Base-by-base conservation (phyloP, 2,797 vertebrate genomes). In the Dendrocincla tyrannina region DNA sequence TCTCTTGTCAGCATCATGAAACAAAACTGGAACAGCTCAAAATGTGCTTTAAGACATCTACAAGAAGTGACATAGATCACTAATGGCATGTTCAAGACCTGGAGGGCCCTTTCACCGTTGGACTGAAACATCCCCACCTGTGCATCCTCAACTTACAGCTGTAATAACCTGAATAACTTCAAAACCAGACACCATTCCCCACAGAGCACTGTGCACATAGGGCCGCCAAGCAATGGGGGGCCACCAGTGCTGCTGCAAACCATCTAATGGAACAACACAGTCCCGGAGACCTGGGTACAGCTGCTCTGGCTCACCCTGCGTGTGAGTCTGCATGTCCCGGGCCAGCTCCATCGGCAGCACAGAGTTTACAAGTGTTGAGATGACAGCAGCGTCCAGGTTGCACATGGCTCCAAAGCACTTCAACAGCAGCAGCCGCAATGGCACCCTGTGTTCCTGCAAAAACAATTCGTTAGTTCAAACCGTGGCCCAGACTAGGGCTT, bases 381-480 rank as follows among this genome's bases (percentile, higher is more conserved):
- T 99, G 76, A 99, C 97, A 3, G 98, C 97, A 6, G 99, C 98
- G 0, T 99, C 99, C 88, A 99, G 97, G 93, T 98, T 98, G 95
- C 99, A 99, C 99, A 99, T 99, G 53, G 99, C 99, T 17, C 99
- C 99, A 1, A 99, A 99, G 94, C 99, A 99, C 97, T 99, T 99
- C 87, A 99, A 98, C 72, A 99, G 98, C 97, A 99, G 97, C 96
- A 99, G 98, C 35, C 99, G 98, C 89, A 99, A 75, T 0, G 99
- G 98, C 32, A 99, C 98, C 12, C 99, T 98, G 95, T 99, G 98
- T 67, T 99, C 99, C 99, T 99, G 96, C 86, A 93, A 81, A 89
- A 75, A 24, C 39, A 76, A 42, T 15, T 33, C 5, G 11, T 62
- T 37, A 53, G 14, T 30, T 52, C 23, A 81, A 84, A 62, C 1